Conservation (phyloP, 2,797 vertebrate species). For the Molossus alvarezi region DNA sequence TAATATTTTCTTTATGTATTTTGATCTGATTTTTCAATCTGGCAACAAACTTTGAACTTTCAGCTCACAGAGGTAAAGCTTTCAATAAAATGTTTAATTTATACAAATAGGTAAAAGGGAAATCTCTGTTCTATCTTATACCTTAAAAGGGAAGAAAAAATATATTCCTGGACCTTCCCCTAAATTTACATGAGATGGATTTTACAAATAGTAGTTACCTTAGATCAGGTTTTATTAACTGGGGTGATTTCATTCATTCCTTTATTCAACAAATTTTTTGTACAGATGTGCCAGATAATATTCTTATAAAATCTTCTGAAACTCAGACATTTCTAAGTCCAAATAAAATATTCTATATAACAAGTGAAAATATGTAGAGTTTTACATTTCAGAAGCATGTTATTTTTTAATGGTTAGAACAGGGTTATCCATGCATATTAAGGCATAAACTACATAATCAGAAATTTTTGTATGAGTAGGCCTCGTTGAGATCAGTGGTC, state of each 20-base stretch:
- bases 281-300: slow-evolving; percentile 31
- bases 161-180: neutral
- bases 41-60: slow-evolving; percentile 42
- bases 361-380: slow-evolving; percentile 53
- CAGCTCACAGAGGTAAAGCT: slow-evolving; percentile 21
- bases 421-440: slow-evolving; percentile 44
- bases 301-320: slow-evolving; percentile 55
- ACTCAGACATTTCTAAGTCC: slow-evolving; percentile 29
- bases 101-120: slow-evolving; percentile 20
- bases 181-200: slow-evolving; percentile 38
- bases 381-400: slow-evolving; percentile 52
- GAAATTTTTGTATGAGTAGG: slow-evolving; percentile 26
- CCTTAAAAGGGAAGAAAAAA: slow-evolving; percentile 46
- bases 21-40: slow-evolving; percentile 8
- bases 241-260: slow-evolving; percentile 33
- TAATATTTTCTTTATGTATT: slow-evolving; percentile 42
- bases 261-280: slow-evolving; percentile 29
- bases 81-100: slow-evolving; percentile 49
- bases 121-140: slow-evolving; percentile 14
- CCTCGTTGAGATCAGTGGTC: neutral
- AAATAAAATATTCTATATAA: slow-evolving; percentile 47
- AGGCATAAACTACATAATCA: slow-evolving; percentile 16
- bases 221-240: neutral
- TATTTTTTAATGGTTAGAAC: slow-evolving; percentile 22
- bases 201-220: slow-evolving; percentile 16